A percentile compares a stretch with the other conserved stretches of the same genome.
Conservation (phyloP, 2,888 invertebrate genomes). For the Pyralis farinalis region DNA sequence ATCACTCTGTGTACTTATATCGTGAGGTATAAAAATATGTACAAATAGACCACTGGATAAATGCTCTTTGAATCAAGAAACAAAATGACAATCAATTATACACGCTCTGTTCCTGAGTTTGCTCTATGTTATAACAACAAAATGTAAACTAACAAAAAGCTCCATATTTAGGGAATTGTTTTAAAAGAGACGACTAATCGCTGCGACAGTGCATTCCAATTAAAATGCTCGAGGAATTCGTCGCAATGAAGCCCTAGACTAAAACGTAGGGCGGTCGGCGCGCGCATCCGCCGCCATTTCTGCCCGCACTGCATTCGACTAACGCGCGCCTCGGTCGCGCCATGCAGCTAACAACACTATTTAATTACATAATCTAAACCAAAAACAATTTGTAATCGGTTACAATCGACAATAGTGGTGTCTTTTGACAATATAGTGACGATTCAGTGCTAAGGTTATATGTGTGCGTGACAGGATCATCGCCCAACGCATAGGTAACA, state of each 20-base stretch:
- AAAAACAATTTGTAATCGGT: constrained; percentile 24
- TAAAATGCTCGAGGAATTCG: constrained; percentile 9
- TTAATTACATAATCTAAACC: constrained; percentile 49
- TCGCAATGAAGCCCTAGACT: constrained; percentile 27
- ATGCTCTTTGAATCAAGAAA: too few species aligned
- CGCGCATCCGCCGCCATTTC: constrained; percentile 73
- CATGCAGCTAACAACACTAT: constrained; percentile 47
- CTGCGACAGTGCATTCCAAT: neutral
- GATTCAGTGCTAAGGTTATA: neutral
- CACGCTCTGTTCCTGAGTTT: too few species aligned
- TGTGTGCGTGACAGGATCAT: neutral
- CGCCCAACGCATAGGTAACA: neutral
- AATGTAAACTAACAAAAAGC: too few species aligned
- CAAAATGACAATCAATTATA: too few species aligned
- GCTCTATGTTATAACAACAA: too few species aligned
- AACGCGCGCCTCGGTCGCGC: constrained; percentile 60
- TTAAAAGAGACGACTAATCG: constrained; percentile 4
- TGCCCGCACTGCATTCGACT: constrained; percentile 60
- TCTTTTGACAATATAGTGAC: constrained; percentile 12
- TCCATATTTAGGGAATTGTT: too few species aligned
- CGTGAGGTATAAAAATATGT: too few species aligned
- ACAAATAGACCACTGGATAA: too few species aligned
- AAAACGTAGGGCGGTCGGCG: constrained; percentile 66
- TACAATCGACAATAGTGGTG: constrained; percentile 20
- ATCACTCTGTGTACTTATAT: too few species aligned